Percentiles rank a stretch among this genome's conserved stretches.
These are phyloP conservation scores for Pygocentrus nattereri DNA, from an alignment of 2,797 vertebrate genomes.

Conservation along the genomic window DNA sequence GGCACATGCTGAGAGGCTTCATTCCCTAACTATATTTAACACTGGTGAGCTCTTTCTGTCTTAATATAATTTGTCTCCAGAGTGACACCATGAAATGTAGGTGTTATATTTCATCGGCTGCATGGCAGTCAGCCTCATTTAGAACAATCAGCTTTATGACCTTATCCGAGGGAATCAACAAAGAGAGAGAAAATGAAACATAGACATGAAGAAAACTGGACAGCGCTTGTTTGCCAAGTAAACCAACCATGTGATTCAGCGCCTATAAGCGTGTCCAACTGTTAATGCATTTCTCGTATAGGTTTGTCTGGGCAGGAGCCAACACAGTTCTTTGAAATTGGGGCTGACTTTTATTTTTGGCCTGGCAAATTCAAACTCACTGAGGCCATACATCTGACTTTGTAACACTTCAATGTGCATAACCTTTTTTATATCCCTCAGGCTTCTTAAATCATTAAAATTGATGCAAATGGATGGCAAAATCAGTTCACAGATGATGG, in stretches of 20 bases:
- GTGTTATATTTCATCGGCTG: background rate
- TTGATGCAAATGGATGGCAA: conserved; percentile 4
- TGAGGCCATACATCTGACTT: conserved; percentile 1
- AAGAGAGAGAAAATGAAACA: background rate
- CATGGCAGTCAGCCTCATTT: background rate
- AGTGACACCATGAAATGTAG: background rate
- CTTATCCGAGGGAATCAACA: background rate
- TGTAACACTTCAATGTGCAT: conserved; percentile 14
- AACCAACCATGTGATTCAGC: conserved; percentile 8
- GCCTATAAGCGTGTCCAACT: conserved; percentile 18
- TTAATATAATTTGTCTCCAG: background rate
- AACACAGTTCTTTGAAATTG: background rate
- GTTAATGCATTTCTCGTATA: background rate
- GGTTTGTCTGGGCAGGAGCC: background rate
- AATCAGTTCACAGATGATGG: background rate
- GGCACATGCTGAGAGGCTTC: background rate
- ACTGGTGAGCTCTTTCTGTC: background rate
- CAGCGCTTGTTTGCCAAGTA: conserved; percentile 17
- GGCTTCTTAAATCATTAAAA: conserved; percentile 6
- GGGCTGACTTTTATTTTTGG: background rate
- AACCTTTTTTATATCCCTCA: conserved; percentile 1
- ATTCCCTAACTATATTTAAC: background rate
- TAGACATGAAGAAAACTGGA: background rate
- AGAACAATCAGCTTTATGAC: background rate
- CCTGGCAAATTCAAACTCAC: background rate